Percentiles rank a stretch among this genome's conserved stretches.
phyloP scores from a whole-genome alignment of 2,113 vertebrate species.

The Rhinopithecus roxellana region DNA sequence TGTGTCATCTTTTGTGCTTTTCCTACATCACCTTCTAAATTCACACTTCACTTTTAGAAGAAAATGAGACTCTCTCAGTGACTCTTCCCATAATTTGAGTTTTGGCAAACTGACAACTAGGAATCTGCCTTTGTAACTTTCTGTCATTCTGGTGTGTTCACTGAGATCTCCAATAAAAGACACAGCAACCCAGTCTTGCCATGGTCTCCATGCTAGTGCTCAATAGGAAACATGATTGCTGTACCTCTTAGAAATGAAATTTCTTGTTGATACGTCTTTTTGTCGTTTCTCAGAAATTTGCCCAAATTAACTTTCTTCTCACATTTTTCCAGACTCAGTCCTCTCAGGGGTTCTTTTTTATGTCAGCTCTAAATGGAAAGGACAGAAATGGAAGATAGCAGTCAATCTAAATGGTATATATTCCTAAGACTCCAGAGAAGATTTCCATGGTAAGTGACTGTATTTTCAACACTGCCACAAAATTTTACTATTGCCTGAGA shows the following conservation, averaged over 20 bases:
- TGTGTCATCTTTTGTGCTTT: neutral
- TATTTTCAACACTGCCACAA: neutral
- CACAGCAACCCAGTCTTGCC: neutral
- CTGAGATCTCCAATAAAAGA: slow-evolving; percentile 60
- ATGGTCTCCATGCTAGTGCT: slow-evolving; percentile 20
- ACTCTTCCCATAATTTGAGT: neutral
- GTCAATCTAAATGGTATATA: neutral
- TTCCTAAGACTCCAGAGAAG: neutral
- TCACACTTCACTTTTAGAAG: slow-evolving; percentile 53
- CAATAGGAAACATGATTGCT: slow-evolving; percentile 14
- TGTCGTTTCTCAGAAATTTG: slow-evolving; percentile 63
- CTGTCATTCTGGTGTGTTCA: slow-evolving; percentile 18
- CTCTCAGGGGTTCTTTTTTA: neutral
- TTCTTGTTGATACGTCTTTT: slow-evolving; percentile 64
- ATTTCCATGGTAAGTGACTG: neutral
- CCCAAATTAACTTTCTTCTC: slow-evolving; percentile 9
- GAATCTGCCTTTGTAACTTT: neutral
- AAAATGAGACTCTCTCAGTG: slow-evolving; percentile 51
- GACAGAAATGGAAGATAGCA: neutral
- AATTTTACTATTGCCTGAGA: neutral
- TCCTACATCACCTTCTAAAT: neutral
- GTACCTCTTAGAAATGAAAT: neutral
- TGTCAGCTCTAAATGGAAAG: neutral
- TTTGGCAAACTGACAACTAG: slow-evolving; percentile 61
- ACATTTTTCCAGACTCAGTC: neutral